Evolutionary conservation across 2,797 vertebrate species (phyloP).

Genomic region (Heliangelus exortis): DNA sequence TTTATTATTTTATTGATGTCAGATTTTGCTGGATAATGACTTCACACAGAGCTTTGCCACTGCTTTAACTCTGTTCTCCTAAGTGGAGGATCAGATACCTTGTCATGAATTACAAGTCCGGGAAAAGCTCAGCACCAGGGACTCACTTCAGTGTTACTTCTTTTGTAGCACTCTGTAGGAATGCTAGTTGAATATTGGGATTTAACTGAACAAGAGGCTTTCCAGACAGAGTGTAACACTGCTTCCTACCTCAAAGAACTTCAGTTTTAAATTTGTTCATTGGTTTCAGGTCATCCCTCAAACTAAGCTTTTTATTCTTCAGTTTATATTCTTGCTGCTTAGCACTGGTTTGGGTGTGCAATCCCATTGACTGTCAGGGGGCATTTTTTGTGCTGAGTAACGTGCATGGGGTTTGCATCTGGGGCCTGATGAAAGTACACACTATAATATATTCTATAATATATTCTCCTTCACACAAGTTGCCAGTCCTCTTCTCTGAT

Average conservation of each 20-base stretch:
- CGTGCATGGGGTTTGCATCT: background rate
- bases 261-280: background rate
- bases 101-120: background rate
- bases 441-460: too few relatives aligned
- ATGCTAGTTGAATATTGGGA: background rate
- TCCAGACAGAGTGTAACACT: background rate
- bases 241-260: background rate
- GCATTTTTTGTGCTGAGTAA: accelerated
- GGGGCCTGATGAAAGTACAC: background rate
- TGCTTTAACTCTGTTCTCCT: background rate
- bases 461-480: background rate
- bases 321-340: background rate
- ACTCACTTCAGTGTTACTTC: background rate
- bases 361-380: background rate
- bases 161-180: background rate
- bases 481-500: background rate
- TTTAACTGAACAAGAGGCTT: background rate
- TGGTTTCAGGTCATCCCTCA: background rate
- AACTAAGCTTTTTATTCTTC: background rate
- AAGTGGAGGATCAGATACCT: background rate
- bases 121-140: background rate
- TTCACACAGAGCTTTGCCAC: background rate
- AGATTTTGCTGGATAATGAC: background rate
- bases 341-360: background rate
- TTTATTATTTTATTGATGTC: background rate